Conservation (phyloP, 2,888 invertebrate genomes). For the Tiphia femorata region DNA sequence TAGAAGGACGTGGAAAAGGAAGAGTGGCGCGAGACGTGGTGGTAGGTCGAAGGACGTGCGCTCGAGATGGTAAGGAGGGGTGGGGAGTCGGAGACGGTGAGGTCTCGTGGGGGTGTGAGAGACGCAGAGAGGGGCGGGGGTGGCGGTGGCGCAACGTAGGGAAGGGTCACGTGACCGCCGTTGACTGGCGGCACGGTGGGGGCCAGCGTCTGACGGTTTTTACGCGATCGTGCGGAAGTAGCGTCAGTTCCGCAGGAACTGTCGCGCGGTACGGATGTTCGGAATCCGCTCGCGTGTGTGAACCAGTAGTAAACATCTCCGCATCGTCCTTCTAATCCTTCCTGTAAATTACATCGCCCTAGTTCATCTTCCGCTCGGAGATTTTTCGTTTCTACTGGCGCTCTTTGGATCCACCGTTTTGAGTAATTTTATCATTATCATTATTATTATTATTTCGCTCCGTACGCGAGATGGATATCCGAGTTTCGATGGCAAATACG, state of each 20-base stretch:
- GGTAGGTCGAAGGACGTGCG: background rate
- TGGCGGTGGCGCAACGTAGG: constrained; percentile 3
- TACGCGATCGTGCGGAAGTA: constrained; percentile 33
- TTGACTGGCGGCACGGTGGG: background rate
- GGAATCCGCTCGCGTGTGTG: too few relatives aligned
- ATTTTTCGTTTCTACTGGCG: too few relatives aligned
- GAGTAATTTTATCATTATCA: too few relatives aligned
- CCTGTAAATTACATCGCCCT: too few relatives aligned
- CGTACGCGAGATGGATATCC: too few relatives aligned
- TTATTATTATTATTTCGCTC: too few relatives aligned
- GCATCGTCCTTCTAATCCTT: too few relatives aligned
- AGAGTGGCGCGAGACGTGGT: background rate
- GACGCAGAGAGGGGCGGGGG: constrained; percentile 14
- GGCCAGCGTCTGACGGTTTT: constrained; percentile 30
- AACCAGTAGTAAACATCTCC: too few relatives aligned
- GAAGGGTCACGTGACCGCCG: constrained; percentile 28
- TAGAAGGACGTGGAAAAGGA: background rate
- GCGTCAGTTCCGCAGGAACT: constrained; percentile 50
- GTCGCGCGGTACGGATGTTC: constrained; percentile 25
- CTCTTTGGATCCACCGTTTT: too few relatives aligned
- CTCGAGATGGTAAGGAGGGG: background rate
- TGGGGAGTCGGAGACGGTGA: background rate
- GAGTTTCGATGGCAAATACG: too few relatives aligned
- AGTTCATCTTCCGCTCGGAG: too few relatives aligned
- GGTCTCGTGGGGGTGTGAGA: background rate